Base-by-base conservation (phyloP, 2,797 vertebrate genomes). In the Lithobates sylvaticus region DNA sequence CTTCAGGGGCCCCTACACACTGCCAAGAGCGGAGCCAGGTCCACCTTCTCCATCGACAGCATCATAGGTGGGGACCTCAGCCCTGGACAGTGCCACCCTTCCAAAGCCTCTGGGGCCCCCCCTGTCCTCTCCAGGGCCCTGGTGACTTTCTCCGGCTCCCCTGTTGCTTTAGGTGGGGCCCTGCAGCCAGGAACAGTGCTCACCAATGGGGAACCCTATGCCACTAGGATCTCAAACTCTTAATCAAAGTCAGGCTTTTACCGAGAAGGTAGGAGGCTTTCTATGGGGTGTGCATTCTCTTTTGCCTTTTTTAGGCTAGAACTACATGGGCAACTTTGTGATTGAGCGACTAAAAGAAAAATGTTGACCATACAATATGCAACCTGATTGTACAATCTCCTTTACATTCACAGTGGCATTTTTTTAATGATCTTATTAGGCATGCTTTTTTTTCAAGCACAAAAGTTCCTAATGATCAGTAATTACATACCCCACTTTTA, bases 21-120 rank as follows among this genome's bases (percentile, higher is more conserved):
- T 86, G 92, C 92, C 83, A 93, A 91, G 81, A 73, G 88, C 70
- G 64, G 84, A 18, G 89, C 89, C 84, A 88, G 92, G 10, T 97
- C 97, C 1, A 95, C 97, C 27, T 98, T 98, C 94, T 98, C 97
- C 92, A 99, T 99, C 91, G 97, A 98, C 91, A 98, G 97, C 87
- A 95, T 99, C 91, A 98, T 98, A 89, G 97, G 97, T 4, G 96
- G 95, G 73, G 92, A 95, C 5, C 83, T 94, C 75, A 95, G 94
- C 90, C 94, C 96, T 12, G 90, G 91, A 0, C 85, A 83, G 13
- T 78, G 85, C 54, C 54, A 21, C 68, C 10, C 85, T 65, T 64
- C 85, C 80, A 86, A 87, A 89, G 88, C 91, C 47, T 89, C 91
- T 6, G 90, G 84, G 18, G 91, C 89, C 15, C 93, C 93, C 0